phyloP scores from a whole-genome alignment of 2,113 vertebrate species.

The Colossoma macropomum region DNA sequence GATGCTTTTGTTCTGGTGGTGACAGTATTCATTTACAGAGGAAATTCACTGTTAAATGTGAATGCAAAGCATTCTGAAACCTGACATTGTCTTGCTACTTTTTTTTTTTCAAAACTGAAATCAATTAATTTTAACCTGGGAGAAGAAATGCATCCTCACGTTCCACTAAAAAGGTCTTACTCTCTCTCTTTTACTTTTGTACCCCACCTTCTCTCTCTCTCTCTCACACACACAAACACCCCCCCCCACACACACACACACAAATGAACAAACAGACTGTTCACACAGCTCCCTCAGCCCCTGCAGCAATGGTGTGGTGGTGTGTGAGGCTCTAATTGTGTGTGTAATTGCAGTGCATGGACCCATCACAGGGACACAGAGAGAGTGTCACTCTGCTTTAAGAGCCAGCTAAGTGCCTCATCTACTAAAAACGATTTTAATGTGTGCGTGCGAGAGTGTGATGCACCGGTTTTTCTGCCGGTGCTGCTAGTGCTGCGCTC shows the following conservation, averaged over 20 bases:
- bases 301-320: slow-evolving; percentile 17
- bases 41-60: background rate
- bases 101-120: background rate
- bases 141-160: background rate
- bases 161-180: background rate
- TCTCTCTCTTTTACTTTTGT: background rate
- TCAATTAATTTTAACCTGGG: background rate
- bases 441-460: slow-evolving; percentile 28
- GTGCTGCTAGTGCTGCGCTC: slow-evolving; percentile 14
- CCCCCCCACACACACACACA: slow-evolving; percentile 6
- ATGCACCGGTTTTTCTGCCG: slow-evolving; percentile 31
- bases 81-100: background rate
- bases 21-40: background rate
- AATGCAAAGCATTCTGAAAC: background rate
- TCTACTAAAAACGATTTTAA: slow-evolving; percentile 53
- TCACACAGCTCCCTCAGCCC: slow-evolving; percentile 35
- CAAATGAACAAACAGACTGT: slow-evolving; percentile 38
- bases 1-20: background rate
- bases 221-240: background rate
- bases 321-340: slow-evolving; percentile 53
- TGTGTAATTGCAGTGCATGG: slow-evolving; percentile 56
- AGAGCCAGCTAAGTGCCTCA: slow-evolving; percentile 56
- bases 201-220: no score
- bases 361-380: slow-evolving; percentile 46
- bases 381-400: slow-evolving; percentile 57